These are phyloP conservation scores for Cyclargus thomasi DNA, from an alignment of 1,140 invertebrate genomes.

Conservation along the genomic window DNA sequence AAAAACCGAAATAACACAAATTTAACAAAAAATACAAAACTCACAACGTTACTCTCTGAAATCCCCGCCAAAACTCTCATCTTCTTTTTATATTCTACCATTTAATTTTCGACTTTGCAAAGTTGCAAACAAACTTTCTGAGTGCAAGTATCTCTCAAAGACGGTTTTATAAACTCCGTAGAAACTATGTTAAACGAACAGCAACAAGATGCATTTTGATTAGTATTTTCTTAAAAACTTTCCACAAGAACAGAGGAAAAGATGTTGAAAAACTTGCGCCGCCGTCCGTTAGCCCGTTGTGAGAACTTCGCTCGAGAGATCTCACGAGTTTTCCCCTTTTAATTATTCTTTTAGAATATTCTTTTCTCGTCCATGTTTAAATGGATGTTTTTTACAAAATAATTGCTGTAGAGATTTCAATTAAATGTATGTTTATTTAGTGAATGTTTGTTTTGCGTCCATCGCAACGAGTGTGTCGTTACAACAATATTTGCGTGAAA, in stretches of 20 bases:
- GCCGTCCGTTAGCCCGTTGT: neutral
- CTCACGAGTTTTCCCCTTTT: neutral
- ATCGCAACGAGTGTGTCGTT: too few species aligned
- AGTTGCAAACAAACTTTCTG: neutral
- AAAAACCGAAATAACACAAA: too few species aligned
- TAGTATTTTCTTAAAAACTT: conserved; percentile 4
- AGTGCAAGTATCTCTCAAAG: neutral
- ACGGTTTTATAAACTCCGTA: neutral
- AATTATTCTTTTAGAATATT: neutral
- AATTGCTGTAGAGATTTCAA: too few species aligned
- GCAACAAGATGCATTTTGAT: neutral
- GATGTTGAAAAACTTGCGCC: neutral
- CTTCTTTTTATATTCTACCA: too few species aligned
- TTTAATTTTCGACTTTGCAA: too few species aligned
- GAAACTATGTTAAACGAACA: neutral
- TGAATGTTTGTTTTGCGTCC: too few species aligned
- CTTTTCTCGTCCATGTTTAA: neutral
- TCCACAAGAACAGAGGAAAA: neutral
- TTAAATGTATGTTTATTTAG: too few species aligned
- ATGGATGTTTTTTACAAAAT: too few species aligned
- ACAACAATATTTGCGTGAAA: too few species aligned
- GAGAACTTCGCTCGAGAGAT: neutral
- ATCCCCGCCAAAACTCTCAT: too few species aligned
- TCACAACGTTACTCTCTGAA: too few species aligned
- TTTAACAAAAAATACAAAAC: too few species aligned